Evolutionary conservation across 2,797 vertebrate species (phyloP).

Genomic region (Passerculus sandwichensis): DNA sequence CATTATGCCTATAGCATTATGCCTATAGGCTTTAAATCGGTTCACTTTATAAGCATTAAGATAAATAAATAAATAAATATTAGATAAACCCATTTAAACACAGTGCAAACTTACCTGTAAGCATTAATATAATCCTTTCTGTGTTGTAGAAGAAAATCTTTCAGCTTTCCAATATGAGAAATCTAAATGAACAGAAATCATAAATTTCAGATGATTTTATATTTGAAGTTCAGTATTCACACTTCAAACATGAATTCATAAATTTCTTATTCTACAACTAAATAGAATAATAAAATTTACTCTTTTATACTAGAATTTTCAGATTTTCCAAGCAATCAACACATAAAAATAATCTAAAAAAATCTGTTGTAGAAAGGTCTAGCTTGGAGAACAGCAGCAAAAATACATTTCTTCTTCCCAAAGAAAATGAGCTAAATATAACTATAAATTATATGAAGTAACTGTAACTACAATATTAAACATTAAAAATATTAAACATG

Average conservation of each 20-base stretch:
- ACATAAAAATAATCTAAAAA: neutral
- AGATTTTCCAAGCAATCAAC: neutral
- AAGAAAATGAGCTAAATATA: neutral
- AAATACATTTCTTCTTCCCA: neutral
- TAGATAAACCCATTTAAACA: neutral
- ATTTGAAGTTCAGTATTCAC: neutral
- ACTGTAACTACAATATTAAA: neutral
- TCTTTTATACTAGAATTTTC: neutral
- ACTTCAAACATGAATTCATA: neutral
- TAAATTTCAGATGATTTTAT: neutral
- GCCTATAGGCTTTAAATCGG: neutral
- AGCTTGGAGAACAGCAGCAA: neutral
- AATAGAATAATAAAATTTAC: neutral
- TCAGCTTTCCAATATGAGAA: constrained; percentile 94
- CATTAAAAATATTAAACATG: neutral
- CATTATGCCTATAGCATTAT: neutral
- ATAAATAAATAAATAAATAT: neutral
- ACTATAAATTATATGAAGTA: neutral
- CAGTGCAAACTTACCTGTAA: constrained; percentile 83
- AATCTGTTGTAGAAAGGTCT: neutral
- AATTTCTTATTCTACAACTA: neutral
- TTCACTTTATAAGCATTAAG: neutral
- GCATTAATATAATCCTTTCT: constrained; percentile 96
- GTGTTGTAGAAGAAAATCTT: constrained; percentile 96
- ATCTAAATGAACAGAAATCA: constrained; percentile 79